Conservation (phyloP, 2,888 invertebrate species). For the Phlogophora meticulosa region DNA sequence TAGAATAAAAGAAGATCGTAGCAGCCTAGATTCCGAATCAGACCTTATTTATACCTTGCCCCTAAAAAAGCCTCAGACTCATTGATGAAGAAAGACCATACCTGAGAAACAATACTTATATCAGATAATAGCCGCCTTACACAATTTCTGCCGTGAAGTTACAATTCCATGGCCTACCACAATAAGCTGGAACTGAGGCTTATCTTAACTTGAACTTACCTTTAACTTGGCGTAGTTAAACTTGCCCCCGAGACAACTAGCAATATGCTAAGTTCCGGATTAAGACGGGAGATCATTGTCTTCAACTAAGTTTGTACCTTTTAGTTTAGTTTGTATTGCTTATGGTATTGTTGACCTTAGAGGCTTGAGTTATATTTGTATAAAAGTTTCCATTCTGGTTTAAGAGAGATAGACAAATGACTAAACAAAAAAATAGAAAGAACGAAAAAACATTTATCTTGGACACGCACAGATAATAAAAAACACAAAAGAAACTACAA, state of each 20-base stretch:
- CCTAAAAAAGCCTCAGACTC: no score
- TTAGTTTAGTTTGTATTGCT: slow-evolving; percentile 11
- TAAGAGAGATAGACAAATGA: neutral
- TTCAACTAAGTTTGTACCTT: slow-evolving; percentile 24
- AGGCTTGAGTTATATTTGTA: neutral
- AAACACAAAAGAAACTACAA: no score
- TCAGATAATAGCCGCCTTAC: neutral
- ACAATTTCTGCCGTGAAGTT: neutral
- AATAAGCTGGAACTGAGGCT: slow-evolving; percentile 40
- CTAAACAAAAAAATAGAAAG: neutral
- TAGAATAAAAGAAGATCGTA: no score
- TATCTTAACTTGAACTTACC: slow-evolving; percentile 57
- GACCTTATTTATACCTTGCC: no score
- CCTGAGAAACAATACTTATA: neutral
- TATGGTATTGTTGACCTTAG: slow-evolving; percentile 5
- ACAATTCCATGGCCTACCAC: slow-evolving; percentile 27
- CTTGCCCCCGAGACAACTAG: slow-evolving; percentile 37
- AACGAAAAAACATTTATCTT: neutral
- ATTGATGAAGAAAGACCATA: neutral
- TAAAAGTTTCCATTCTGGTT: neutral
- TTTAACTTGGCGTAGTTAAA: slow-evolving; percentile 39
- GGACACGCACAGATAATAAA: no score
- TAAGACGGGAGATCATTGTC: slow-evolving; percentile 56
- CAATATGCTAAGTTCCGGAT: slow-evolving; percentile 51
- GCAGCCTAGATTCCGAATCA: no score